Evolutionary conservation across 2,113 vertebrate species (phyloP).

Genomic region (Strigops habroptila): DNA sequence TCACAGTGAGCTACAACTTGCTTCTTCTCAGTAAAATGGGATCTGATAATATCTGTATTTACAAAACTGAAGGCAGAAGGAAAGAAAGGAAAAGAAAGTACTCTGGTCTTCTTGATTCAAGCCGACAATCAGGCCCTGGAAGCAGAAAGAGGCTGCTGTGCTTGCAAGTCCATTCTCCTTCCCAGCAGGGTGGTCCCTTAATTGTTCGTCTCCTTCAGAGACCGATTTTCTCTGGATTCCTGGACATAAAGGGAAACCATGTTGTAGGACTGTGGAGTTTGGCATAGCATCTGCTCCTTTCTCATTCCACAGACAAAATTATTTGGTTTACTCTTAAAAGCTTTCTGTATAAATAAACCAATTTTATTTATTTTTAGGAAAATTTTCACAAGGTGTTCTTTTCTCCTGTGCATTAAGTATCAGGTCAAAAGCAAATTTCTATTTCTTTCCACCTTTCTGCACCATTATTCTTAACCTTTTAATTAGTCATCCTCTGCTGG

Average conservation of each 20-base stretch:
- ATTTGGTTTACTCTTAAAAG: not conserved
- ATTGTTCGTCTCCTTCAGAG: not conserved
- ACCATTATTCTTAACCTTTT: not conserved
- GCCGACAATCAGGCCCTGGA: not conserved
- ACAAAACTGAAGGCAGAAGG: not conserved
- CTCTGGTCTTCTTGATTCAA: not conserved
- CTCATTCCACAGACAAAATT: not conserved
- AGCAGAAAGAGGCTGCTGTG: not conserved
- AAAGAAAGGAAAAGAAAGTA: not conserved
- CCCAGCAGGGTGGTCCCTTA: not conserved
- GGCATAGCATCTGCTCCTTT: not conserved
- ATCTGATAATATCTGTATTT: not conserved
- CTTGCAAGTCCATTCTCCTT: not conserved
- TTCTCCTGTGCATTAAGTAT: not conserved
- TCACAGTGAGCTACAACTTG: not conserved
- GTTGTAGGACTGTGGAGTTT: not conserved
- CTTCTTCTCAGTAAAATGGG: not conserved
- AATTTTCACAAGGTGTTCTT: not conserved
- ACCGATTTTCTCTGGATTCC: not conserved
- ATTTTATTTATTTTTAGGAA: not conserved
- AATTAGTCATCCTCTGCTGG: not conserved
- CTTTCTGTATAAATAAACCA: accelerated
- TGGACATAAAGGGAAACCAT: not conserved
- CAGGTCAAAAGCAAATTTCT: not conserved
- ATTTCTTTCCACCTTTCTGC: not conserved